Conservation (phyloP, 2,888 invertebrate species). For the Diarsia brunnea region DNA sequence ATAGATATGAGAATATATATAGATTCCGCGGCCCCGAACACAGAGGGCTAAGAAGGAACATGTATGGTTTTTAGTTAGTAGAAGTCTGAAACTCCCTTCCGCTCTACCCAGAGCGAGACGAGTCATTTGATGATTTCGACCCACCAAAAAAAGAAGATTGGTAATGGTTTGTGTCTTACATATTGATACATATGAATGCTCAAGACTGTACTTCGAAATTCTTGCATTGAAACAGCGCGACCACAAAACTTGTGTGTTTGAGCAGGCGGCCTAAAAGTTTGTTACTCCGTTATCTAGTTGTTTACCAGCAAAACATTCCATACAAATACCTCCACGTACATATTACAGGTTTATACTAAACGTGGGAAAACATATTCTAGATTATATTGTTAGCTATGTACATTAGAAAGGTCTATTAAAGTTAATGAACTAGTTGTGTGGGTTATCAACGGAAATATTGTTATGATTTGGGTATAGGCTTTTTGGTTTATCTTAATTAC, state of each 20-base stretch:
- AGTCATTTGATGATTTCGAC: too few species aligned
- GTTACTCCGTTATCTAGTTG: slow-evolving; percentile 39
- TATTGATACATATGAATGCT: not conserved
- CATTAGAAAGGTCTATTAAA: slow-evolving; percentile 23
- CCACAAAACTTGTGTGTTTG: slow-evolving; percentile 36
- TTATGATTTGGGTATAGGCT: not conserved
- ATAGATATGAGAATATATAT: too few species aligned
- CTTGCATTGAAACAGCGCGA: slow-evolving; percentile 37
- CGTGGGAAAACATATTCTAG: slow-evolving; percentile 12
- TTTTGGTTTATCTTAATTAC: slow-evolving; percentile 1
- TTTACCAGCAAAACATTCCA: slow-evolving; percentile 36
- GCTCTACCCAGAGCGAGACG: too few species aligned
- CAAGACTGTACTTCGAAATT: slow-evolving; percentile 3
- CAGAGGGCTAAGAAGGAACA: too few species aligned
- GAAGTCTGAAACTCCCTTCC: too few species aligned
- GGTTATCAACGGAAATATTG: slow-evolving; percentile 19
- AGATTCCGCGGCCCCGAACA: too few species aligned
- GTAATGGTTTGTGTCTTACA: too few species aligned
- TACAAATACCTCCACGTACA: slow-evolving; percentile 21
- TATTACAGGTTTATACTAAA: not conserved
- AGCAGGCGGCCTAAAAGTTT: slow-evolving; percentile 39
- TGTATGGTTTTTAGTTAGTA: too few species aligned
- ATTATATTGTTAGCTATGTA: not conserved
- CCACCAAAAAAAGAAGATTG: too few species aligned
- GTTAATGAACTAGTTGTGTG: slow-evolving; percentile 22